phyloP scores from a whole-genome alignment of 2,888 invertebrate genomes.

The Diarsia dahlii region DNA sequence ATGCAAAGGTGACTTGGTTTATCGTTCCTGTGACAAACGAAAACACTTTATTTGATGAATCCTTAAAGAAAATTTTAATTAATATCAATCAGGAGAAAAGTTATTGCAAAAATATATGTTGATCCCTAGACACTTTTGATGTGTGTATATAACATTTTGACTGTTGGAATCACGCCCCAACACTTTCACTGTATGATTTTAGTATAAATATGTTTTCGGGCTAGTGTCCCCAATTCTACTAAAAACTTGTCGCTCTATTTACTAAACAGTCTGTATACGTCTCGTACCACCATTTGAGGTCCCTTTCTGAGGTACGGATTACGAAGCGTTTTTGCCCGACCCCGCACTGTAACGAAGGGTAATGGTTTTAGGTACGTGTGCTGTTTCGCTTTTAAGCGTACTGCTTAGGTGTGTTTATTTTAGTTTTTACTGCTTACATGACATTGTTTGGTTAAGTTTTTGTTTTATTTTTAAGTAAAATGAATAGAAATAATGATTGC shows the following conservation, averaged over 20 bases:
- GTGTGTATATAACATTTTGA: no score
- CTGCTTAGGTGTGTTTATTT: slow-evolving; percentile 30
- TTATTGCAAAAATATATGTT: no score
- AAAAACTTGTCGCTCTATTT: not conserved
- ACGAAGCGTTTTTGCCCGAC: slow-evolving; percentile 38
- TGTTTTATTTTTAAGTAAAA: not conserved
- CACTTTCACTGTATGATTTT: not conserved
- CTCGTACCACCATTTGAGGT: slow-evolving; percentile 10
- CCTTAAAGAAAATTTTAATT: no score
- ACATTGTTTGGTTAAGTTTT: not conserved
- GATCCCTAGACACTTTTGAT: no score
- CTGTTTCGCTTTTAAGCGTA: slow-evolving; percentile 11
- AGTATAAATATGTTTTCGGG: not conserved
- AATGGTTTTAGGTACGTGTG: slow-evolving; percentile 24
- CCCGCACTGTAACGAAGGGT: slow-evolving; percentile 19
- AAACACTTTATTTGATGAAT: no score
- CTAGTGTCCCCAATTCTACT: not conserved
- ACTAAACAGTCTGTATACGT: slow-evolving; percentile 13
- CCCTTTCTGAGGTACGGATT: slow-evolving; percentile 30
- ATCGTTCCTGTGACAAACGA: no score
- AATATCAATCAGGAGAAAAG: no score
- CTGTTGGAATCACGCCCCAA: no score
- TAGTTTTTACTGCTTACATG: slow-evolving; percentile 7
- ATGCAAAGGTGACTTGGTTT: no score
- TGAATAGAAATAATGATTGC: not conserved